Conservation (phyloP, 2,113 vertebrate species). For the Castor canadensis region DNA sequence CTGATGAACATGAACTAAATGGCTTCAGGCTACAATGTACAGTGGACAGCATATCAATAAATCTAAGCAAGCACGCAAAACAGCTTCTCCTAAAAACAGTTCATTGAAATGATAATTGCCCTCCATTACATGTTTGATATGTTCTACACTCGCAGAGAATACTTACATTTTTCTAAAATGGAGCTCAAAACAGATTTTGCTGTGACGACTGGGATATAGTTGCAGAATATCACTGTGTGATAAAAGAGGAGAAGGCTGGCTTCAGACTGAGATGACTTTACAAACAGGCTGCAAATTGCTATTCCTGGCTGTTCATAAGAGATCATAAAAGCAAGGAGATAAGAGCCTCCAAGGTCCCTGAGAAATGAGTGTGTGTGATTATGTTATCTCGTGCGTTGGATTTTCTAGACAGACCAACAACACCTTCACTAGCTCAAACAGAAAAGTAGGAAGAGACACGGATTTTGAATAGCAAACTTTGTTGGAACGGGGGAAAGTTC, state of each 20-base stretch:
- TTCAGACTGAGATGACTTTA: conserved; percentile 79
- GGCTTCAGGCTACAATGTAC: not conserved
- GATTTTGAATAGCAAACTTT: conserved; percentile 77
- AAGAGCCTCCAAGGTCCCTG: conserved; percentile 79
- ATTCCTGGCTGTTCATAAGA: conserved; percentile 82
- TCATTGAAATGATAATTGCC: conserved; percentile 78
- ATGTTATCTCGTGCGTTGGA: conserved; percentile 73
- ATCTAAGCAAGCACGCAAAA: conserved; percentile 55
- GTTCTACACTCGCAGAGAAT: conserved; percentile 36
- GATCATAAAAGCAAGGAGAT: conserved; percentile 82
- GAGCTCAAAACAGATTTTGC: conserved; percentile 73
- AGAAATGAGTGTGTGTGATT: conserved; percentile 82
- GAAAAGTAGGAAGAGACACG: conserved; percentile 78
- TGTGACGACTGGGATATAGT: conserved; percentile 70
- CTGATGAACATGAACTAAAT: not conserved
- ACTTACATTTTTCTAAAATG: conserved; percentile 68
- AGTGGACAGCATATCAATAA: conserved; percentile 16
- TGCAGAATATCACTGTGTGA: conserved; percentile 48
- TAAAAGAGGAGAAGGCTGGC: conserved; percentile 70
- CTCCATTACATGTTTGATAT: conserved; percentile 61
- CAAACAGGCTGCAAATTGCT: conserved; percentile 81
- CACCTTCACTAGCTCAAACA: conserved; percentile 59
- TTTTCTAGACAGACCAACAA: conserved; percentile 74
- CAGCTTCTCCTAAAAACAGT: conserved; percentile 36
- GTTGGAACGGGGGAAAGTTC: conserved; percentile 67